Conservation (phyloP, 2,797 vertebrate species). For the Sebastes oblongus region DNA sequence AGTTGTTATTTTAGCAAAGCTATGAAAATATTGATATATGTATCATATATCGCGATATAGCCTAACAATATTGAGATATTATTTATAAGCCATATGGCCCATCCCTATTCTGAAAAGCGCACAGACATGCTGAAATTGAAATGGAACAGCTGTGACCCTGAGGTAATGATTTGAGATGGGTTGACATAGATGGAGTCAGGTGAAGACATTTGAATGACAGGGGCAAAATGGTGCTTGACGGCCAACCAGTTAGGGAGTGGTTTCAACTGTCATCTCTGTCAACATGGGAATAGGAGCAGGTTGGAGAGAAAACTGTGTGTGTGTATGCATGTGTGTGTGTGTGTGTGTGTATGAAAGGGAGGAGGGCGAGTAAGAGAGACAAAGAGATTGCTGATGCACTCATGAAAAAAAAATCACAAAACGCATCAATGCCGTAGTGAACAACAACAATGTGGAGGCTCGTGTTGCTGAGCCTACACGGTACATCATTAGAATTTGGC, state of each 20-base stretch:
- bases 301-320: slow-evolving; percentile 21
- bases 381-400: neutral
- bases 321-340: neutral
- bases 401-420: slow-evolving; percentile 1
- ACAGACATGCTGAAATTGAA: slow-evolving; percentile 47
- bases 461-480: neutral
- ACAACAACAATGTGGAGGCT: slow-evolving; percentile 4
- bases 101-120: neutral
- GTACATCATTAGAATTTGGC: slow-evolving; percentile 10
- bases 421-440: slow-evolving; percentile 8
- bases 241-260: slow-evolving; percentile 73
- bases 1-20: too few species aligned
- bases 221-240: slow-evolving; percentile 73
- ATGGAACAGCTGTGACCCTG: slow-evolving; percentile 55
- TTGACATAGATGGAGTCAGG: slow-evolving; percentile 65
- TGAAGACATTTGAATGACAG: slow-evolving; percentile 75
- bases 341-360: neutral
- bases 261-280: slow-evolving; percentile 76
- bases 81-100: neutral
- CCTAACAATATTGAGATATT: neutral
- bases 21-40: too few species aligned
- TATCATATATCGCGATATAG: too few species aligned
- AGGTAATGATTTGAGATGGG: slow-evolving; percentile 61
- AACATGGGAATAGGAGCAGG: slow-evolving; percentile 61
- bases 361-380: neutral